These are phyloP conservation scores for Lutjanus argentimaculatus DNA, from an alignment of 2,797 vertebrate genomes.

Conservation along the genomic window DNA sequence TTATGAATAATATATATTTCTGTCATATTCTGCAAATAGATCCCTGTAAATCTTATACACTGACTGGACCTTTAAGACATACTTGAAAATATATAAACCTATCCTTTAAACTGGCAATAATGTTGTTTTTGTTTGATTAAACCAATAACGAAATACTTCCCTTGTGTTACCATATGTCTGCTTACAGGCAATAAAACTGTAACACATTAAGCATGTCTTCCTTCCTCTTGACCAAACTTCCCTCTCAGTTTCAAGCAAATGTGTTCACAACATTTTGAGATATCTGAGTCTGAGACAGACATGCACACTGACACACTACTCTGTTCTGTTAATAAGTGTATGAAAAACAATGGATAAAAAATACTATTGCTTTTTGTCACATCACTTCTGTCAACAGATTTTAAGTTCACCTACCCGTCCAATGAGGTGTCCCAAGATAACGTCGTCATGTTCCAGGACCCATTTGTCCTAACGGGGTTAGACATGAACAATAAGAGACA, in stretches of 20 bases:
- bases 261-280: neutral
- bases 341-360: neutral
- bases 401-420: constrained; percentile 89
- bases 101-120: neutral
- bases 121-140: no score
- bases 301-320: neutral
- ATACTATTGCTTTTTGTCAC: neutral
- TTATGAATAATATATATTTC: no score
- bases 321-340: no score
- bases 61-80: neutral
- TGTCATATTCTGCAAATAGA: no score
- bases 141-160: neutral
- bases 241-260: neutral
- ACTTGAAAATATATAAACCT: neutral
- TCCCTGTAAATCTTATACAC: no score
- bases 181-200: neutral
- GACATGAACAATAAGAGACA: constrained; percentile 38
- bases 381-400: neutral
- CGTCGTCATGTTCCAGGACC: constrained; percentile 94
- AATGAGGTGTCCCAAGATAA: constrained; percentile 92
- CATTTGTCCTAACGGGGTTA: constrained; percentile 92
- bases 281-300: neutral
- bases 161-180: neutral
- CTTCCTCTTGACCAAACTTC: neutral
- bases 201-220: neutral